A percentile compares a stretch with the other conserved stretches of the same genome.
These are phyloP conservation scores for Chelon auratus DNA, from an alignment of 2,797 vertebrate species.

Conservation along the genomic window DNA sequence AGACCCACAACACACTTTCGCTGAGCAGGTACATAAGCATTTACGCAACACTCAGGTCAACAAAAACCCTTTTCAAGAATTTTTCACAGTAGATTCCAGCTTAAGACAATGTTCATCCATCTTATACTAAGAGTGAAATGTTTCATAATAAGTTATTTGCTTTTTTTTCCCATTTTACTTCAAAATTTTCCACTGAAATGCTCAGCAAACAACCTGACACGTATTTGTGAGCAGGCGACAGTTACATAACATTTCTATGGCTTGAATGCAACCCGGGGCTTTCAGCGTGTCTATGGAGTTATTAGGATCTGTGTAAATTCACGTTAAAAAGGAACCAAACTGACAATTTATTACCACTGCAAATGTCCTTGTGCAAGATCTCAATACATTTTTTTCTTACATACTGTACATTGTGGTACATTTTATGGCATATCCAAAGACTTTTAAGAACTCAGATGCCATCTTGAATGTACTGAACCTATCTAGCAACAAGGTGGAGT, in stretches of 20 bases:
- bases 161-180: conserved; percentile 42
- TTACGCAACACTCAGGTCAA: conserved; percentile 57
- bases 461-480: conserved; percentile 36
- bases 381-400: conserved; percentile 29
- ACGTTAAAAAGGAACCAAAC: conserved; percentile 50
- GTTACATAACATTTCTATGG: conserved; percentile 75
- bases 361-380: conserved; percentile 22
- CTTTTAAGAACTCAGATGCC: conserved; percentile 37
- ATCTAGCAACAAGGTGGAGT: conserved; percentile 52
- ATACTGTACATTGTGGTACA: conserved; percentile 21
- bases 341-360: conserved; percentile 14
- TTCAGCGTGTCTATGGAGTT: conserved; percentile 35
- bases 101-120: conserved; percentile 60
- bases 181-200: conserved; percentile 46
- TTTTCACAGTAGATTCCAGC: conserved; percentile 71
- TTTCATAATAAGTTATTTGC: conserved; percentile 51
- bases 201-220: conserved; percentile 56
- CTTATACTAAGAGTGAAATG: conserved; percentile 60
- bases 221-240: conserved; percentile 56
- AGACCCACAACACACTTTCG: conserved; percentile 54
- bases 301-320: conserved; percentile 48
- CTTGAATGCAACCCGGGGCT: conserved; percentile 75
- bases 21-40: conserved; percentile 51
- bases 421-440: conserved; percentile 51
- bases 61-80: conserved; percentile 56